Evolutionary conservation across 1,140 invertebrate genomes (phyloP).

Genomic region (Ruditapes philippinarum): DNA sequence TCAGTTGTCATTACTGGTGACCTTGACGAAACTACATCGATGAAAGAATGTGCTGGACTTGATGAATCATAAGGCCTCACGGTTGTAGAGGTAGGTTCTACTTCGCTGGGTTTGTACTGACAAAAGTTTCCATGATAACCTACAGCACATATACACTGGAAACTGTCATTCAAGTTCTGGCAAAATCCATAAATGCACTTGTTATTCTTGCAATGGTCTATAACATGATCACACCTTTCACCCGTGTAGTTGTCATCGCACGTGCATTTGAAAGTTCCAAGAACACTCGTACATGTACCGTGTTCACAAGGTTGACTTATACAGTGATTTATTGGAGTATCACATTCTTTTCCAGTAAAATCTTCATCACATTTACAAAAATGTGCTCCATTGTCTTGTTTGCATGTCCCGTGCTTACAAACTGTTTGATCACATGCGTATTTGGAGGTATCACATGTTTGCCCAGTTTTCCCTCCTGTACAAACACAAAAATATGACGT

Average conservation of each 20-base stretch:
- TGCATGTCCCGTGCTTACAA: conserved; percentile 73
- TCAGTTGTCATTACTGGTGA: background rate
- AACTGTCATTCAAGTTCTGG: conserved; percentile 9
- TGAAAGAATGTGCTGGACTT: background rate
- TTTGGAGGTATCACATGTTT: conserved; percentile 69
- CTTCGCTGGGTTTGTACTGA: conserved; percentile 44
- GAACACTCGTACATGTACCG: background rate
- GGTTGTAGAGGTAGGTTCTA: background rate
- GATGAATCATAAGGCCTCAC: background rate
- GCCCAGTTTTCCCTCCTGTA: conserved; percentile 90
- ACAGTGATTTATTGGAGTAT: conserved; percentile 16
- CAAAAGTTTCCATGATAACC: conserved; percentile 51
- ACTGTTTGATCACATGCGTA: conserved; percentile 95
- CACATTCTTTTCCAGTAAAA: conserved; percentile 31
- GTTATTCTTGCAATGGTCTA: conserved; percentile 29
- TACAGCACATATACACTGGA: conserved; percentile 46
- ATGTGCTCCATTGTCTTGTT: conserved; percentile 71
- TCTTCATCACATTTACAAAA: conserved; percentile 92
- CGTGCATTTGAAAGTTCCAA: background rate
- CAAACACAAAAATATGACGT: conserved; percentile 91
- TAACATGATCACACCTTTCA: background rate
- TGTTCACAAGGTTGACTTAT: background rate
- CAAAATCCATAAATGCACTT: conserved; percentile 46
- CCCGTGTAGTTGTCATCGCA: conserved; percentile 54
- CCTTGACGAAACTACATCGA: background rate